These are phyloP conservation scores for Ramphastos sulfuratus DNA, from an alignment of 2,113 vertebrate species.

Conservation along the genomic window DNA sequence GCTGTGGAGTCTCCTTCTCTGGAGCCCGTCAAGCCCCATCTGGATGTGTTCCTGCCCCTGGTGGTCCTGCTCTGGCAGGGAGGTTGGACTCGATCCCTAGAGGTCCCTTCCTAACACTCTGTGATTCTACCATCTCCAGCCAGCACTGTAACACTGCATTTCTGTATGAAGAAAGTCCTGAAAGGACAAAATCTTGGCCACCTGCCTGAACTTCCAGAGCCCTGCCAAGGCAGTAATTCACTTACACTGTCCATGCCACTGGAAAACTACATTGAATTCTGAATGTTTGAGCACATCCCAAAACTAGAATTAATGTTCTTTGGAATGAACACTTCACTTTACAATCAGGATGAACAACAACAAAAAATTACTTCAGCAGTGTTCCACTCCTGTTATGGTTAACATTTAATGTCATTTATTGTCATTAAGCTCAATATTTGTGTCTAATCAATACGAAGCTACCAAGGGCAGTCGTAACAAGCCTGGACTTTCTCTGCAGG, in stretches of 20 bases:
- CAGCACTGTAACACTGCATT: not conserved
- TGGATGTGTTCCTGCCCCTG: too few species aligned
- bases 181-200: slow-evolving; percentile 33
- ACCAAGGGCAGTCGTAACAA: slow-evolving; percentile 23
- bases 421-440: slow-evolving; percentile 57
- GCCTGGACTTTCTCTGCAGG: slow-evolving; percentile 34
- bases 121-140: not conserved
- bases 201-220: not conserved
- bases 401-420: slow-evolving; percentile 65
- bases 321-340: not conserved
- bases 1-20: too few species aligned
- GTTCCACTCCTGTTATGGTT: slow-evolving; percentile 18
- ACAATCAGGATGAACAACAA: not conserved
- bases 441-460: slow-evolving; percentile 53
- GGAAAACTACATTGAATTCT: slow-evolving; percentile 49
- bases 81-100: not conserved
- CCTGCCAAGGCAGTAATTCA: slow-evolving; percentile 31
- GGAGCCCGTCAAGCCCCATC: too few species aligned
- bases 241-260: not conserved
- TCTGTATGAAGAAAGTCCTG: not conserved
- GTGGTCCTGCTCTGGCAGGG: not conserved
- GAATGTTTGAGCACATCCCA: slow-evolving; percentile 20
- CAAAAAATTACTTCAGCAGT: not conserved
- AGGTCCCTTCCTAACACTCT: too few species aligned
- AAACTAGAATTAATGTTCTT: slow-evolving; percentile 43